phyloP scores from a whole-genome alignment of 1,140 invertebrate genomes.

The Anagrus nilaparvatae region DNA sequence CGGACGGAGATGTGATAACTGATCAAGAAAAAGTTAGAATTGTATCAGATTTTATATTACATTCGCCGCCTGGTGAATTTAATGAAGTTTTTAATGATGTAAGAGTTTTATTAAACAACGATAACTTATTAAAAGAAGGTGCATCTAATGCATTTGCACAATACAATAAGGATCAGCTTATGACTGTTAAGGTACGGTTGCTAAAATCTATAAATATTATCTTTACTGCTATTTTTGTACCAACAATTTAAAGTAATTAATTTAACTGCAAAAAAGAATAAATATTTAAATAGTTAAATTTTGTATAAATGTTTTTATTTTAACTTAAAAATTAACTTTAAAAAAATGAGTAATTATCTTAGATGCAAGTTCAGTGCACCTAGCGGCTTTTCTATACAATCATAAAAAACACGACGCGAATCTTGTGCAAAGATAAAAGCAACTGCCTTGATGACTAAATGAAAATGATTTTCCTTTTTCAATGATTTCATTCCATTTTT shows the following conservation, averaged over 20 bases:
- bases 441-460: too few species aligned
- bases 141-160: constrained; percentile 91
- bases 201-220: constrained; percentile 7
- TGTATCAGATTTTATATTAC: constrained; percentile 94
- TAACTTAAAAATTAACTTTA: too few species aligned
- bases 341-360: too few species aligned
- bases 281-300: too few species aligned
- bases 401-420: too few species aligned
- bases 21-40: constrained; percentile 89
- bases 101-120: constrained; percentile 89
- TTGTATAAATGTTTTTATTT: too few species aligned
- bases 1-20: constrained; percentile 60
- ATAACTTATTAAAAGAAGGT: constrained; percentile 89
- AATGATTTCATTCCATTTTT: too few species aligned
- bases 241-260: not conserved
- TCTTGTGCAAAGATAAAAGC: too few species aligned
- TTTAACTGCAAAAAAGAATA: not conserved
- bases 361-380: too few species aligned
- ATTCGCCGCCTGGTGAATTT: constrained; percentile 98
- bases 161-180: constrained; percentile 99
- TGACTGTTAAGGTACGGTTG: constrained; percentile 62
- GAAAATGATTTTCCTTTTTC: too few species aligned
- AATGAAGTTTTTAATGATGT: constrained; percentile 99
- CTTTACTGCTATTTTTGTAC: not conserved
- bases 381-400: too few species aligned